Conservation (phyloP, 2,113 vertebrate species). For the Nothoprocta pentlandii region DNA sequence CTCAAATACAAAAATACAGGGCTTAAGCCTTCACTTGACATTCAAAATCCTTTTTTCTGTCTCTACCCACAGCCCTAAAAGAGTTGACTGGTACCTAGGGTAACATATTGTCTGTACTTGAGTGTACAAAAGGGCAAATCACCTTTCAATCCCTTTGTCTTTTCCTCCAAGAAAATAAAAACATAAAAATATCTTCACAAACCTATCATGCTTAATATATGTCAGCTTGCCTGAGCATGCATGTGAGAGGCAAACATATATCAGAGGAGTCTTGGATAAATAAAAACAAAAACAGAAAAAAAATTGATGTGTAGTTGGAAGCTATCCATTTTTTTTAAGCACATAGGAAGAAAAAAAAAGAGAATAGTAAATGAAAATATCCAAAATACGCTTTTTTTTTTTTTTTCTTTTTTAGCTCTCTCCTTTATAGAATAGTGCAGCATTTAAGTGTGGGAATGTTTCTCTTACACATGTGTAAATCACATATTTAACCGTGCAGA, state of each 20-base stretch:
- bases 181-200: slow-evolving; percentile 36
- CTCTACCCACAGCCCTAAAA: neutral
- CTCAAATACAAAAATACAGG: neutral
- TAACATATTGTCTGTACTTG: neutral
- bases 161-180: slow-evolving; percentile 16
- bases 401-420: neutral
- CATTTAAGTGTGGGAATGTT: slow-evolving; percentile 76
- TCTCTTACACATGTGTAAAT: slow-evolving; percentile 75
- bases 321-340: slow-evolving; percentile 61
- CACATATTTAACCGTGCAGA: slow-evolving; percentile 50
- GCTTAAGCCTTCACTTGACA: neutral
- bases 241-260: neutral
- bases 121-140: neutral
- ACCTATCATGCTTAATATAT: slow-evolving; percentile 44
- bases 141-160: slow-evolving; percentile 22
- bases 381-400: neutral
- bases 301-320: slow-evolving; percentile 43
- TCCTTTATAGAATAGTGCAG: slow-evolving; percentile 28
- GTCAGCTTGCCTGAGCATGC: slow-evolving; percentile 1
- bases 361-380: slow-evolving; percentile 73
- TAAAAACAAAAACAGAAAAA: slow-evolving; percentile 29
- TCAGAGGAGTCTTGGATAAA: slow-evolving; percentile 34
- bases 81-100: neutral
- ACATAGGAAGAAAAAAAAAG: neutral
- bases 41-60: neutral